These are phyloP conservation scores for Anaspis maculata DNA, from an alignment of 2,888 invertebrate species.

Conservation along the genomic window DNA sequence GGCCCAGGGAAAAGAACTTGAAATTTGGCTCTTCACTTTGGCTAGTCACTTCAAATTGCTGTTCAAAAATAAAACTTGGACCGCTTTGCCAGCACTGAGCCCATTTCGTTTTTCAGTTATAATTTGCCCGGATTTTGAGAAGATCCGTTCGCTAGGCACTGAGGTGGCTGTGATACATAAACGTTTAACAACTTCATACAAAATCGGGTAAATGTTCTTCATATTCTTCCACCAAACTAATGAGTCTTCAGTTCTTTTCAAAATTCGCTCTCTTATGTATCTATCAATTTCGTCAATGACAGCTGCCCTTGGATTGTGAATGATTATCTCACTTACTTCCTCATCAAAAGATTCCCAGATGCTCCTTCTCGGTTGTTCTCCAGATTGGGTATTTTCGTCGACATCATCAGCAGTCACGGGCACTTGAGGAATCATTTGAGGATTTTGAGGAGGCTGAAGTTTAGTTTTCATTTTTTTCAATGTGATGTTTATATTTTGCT, in stretches of 20 bases:
- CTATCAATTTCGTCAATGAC: conserved; percentile 7
- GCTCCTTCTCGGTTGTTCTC: no score
- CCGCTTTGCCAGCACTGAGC: conserved; percentile 18
- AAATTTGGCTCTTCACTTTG: no score
- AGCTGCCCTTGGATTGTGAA: conserved; percentile 1
- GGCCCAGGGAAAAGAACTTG: no score
- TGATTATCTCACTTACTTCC: not conserved
- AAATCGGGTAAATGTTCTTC: conserved; percentile 6
- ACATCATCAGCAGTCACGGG: no score
- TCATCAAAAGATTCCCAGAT: conserved; percentile 7
- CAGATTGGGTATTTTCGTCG: no score
- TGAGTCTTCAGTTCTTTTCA: conserved; percentile 6
- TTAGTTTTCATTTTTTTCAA: not conserved
- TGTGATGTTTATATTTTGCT: not conserved
- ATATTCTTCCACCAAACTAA: conserved; percentile 8
- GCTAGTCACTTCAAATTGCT: conserved; percentile 5
- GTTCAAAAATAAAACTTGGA: conserved; percentile 13
- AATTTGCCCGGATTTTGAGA: conserved; percentile 23
- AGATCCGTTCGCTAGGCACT: conserved; percentile 23
- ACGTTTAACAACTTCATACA: conserved; percentile 7
- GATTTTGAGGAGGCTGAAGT: conserved; percentile 5
- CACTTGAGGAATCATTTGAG: no score
- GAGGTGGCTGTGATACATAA: conserved; percentile 22
- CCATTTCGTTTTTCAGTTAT: conserved; percentile 20
- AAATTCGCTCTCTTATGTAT: conserved; percentile 9